These are phyloP conservation scores for Sturnira hondurensis DNA, from an alignment of 2,113 vertebrate species.

Conservation along the genomic window DNA sequence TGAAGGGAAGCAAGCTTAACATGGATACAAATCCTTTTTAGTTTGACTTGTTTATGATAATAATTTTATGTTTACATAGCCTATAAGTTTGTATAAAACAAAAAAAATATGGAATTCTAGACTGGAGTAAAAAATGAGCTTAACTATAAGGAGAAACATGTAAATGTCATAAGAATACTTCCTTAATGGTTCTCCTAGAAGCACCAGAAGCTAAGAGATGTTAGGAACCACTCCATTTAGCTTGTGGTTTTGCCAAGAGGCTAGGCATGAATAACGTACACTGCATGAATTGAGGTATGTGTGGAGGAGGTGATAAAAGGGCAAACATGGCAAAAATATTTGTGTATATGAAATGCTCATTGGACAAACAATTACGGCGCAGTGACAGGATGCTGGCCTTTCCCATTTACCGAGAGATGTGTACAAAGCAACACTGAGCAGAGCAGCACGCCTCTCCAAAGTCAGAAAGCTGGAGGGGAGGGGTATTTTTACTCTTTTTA, in stretches of 20 bases:
- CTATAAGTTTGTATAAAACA: neutral
- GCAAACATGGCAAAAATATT: neutral
- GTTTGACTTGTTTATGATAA: neutral
- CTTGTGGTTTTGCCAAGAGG: neutral
- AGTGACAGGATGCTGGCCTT: neutral
- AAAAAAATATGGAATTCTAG: neutral
- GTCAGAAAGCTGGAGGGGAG: neutral
- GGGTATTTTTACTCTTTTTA: neutral
- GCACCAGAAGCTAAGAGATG: neutral
- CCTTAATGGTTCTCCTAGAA: neutral
- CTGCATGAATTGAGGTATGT: neutral
- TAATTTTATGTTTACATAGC: neutral
- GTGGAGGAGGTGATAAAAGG: neutral
- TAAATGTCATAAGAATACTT: neutral
- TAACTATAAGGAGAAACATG: neutral
- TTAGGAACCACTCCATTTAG: neutral
- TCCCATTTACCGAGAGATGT: neutral
- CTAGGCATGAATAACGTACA: neutral
- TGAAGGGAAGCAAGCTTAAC: neutral
- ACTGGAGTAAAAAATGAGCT: neutral
- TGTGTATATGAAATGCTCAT: neutral
- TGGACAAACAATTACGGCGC: neutral
- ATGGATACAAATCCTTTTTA: neutral
- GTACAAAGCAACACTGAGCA: neutral
- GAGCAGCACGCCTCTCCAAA: neutral